Evolutionary conservation across 2,113 vertebrate species (phyloP).

Genomic region (Labrus mixtus): DNA sequence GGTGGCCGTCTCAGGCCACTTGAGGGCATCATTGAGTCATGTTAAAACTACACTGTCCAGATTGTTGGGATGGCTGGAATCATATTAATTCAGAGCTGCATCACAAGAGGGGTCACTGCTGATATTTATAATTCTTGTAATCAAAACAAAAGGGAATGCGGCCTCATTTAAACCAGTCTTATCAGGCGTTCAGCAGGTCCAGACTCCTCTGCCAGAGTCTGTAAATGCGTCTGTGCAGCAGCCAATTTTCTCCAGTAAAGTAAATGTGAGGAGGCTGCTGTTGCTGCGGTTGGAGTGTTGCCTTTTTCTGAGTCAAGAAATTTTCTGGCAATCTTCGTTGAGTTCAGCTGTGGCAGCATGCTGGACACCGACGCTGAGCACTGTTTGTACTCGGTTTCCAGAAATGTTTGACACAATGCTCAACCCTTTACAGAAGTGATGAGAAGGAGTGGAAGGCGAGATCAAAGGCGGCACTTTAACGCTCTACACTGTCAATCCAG

Average conservation of each 20-base stretch:
- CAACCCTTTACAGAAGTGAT: constrained; percentile 16
- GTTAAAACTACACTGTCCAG: not conserved
- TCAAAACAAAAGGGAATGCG: constrained; percentile 51
- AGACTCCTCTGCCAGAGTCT: constrained; percentile 48
- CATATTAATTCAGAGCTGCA: constrained; percentile 50
- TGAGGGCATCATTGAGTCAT: constrained; percentile 69
- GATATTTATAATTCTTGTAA: constrained; percentile 67
- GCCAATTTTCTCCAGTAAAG: constrained; percentile 52
- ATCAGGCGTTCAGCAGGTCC: constrained; percentile 60
- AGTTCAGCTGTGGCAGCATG: constrained; percentile 46
- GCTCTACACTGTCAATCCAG: not conserved
- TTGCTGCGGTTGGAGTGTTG: constrained; percentile 35
- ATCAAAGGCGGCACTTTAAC: constrained; percentile 1
- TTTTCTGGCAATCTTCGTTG: constrained; percentile 37
- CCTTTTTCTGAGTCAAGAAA: constrained; percentile 47
- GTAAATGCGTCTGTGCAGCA: constrained; percentile 34
- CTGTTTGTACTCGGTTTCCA: constrained; percentile 16
- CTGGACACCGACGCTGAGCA: constrained; percentile 14
- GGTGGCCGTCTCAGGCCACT: constrained; percentile 46
- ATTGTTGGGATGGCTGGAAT: constrained; percentile 13
- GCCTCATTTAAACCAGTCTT: constrained; percentile 53
- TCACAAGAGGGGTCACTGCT: constrained; percentile 51
- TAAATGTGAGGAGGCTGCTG: constrained; percentile 38
- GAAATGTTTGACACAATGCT: constrained; percentile 10
- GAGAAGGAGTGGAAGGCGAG: constrained; percentile 27